A percentile compares a stretch with the other conserved stretches of the same genome.
These are phyloP conservation scores for Drosophila obscura DNA, from an alignment of 1,140 invertebrate species.

Conservation along the genomic window DNA sequence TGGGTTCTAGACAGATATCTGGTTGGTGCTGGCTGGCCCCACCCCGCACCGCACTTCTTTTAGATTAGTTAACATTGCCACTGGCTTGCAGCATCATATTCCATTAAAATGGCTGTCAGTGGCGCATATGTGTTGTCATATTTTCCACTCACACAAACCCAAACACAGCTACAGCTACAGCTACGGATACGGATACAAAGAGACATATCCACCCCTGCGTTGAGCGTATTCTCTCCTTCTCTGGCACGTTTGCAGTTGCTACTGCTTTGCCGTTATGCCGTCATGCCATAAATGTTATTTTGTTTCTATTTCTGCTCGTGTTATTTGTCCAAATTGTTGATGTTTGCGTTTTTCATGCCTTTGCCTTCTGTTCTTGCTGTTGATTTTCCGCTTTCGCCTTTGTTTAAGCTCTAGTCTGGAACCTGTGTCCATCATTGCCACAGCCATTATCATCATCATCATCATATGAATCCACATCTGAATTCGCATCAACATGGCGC, in stretches of 20 bases:
- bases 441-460: slow-evolving; percentile 42
- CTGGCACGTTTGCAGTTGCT: slow-evolving; percentile 63
- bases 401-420: slow-evolving; percentile 47
- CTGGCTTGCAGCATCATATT: slow-evolving; percentile 65
- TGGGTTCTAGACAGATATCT: background rate
- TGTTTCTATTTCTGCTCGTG: slow-evolving; percentile 45
- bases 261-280: slow-evolving; percentile 44
- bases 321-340: slow-evolving; percentile 80
- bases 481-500: slow-evolving; percentile 16
- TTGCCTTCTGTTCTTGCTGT: slow-evolving; percentile 32
- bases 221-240: background rate
- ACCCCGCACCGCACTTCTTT: slow-evolving; percentile 13
- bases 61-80: slow-evolving; percentile 44
- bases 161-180: slow-evolving; percentile 2
- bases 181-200: background rate
- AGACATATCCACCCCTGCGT: slow-evolving; percentile 28
- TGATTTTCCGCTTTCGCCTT: slow-evolving; percentile 56
- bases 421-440: slow-evolving; percentile 31
- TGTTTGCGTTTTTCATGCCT: slow-evolving; percentile 77
- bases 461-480: slow-evolving; percentile 18
- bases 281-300: slow-evolving; percentile 63
- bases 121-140: slow-evolving; percentile 78
- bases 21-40: background rate
- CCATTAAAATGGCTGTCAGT: slow-evolving; percentile 81
- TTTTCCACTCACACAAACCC: slow-evolving; percentile 47